Evolutionary conservation across 2,113 vertebrate genomes (phyloP).

Genomic region (Arvicanthis niloticus): DNA sequence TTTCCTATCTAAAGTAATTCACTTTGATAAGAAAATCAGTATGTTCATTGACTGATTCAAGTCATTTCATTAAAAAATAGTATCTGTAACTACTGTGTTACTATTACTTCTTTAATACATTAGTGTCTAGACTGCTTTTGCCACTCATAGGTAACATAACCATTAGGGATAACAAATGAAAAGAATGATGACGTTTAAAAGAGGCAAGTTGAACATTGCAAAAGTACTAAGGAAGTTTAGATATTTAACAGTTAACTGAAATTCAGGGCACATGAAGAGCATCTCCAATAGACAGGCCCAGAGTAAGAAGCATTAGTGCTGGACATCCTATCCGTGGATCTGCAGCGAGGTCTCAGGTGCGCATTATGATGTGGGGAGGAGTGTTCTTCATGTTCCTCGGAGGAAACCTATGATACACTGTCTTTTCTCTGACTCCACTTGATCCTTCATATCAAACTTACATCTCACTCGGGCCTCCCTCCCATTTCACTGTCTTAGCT

Average conservation of each 20-base stretch:
- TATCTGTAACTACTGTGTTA: not conserved
- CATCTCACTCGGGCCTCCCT: not conserved
- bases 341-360: not conserved
- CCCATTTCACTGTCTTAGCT: not conserved
- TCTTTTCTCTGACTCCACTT: not conserved
- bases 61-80: constrained; percentile 1
- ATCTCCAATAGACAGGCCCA: not conserved
- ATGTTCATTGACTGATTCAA: not conserved
- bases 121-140: not conserved
- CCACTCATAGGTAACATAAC: not conserved
- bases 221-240: not conserved
- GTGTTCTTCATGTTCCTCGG: not conserved
- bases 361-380: not conserved
- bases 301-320: not conserved
- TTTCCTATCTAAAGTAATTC: not conserved
- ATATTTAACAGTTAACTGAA: not conserved
- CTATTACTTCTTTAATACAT: not conserved
- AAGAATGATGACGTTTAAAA: not conserved
- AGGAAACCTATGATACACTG: not conserved
- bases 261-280: not conserved
- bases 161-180: not conserved
- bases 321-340: not conserved
- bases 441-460: not conserved
- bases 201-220: not conserved
- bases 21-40: not conserved